These are phyloP conservation scores for Cordilura impudica DNA, from an alignment of 2,888 invertebrate genomes.

Conservation along the genomic window DNA sequence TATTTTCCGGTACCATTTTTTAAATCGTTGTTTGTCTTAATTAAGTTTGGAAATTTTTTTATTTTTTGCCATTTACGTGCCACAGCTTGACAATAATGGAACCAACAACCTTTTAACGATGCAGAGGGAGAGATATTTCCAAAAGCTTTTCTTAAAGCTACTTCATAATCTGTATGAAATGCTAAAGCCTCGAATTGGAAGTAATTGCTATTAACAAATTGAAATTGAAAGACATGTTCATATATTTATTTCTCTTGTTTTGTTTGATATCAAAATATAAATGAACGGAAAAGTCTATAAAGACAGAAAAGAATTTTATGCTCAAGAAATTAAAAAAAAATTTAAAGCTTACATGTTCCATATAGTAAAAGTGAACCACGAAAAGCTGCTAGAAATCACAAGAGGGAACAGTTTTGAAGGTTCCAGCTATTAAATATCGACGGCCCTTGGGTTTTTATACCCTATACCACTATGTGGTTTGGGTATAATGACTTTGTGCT, in stretches of 20 bases:
- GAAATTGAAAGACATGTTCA: neutral
- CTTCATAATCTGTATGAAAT: neutral
- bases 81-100: neutral
- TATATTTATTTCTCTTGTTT: constrained; percentile 5
- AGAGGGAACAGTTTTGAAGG: constrained; percentile 3
- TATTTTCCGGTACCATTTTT: neutral
- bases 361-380: neutral
- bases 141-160: neutral
- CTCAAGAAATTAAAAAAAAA: neutral
- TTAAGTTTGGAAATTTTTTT: neutral
- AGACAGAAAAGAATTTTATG: too few relatives aligned
- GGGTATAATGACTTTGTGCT: too few relatives aligned
- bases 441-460: too few relatives aligned
- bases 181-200: too few relatives aligned
- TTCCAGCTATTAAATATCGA: too few relatives aligned
- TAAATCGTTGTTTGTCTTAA: neutral
- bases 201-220: too few relatives aligned
- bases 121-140: too few relatives aligned
- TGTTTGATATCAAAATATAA: neutral
- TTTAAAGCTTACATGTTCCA: neutral
- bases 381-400: neutral
- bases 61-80: neutral
- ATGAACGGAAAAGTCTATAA: neutral
- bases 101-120: too few relatives aligned
- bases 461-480: too few relatives aligned